These are phyloP conservation scores for Acanthisitta chloris DNA, from an alignment of 2,113 vertebrate genomes.

Conservation along the genomic window DNA sequence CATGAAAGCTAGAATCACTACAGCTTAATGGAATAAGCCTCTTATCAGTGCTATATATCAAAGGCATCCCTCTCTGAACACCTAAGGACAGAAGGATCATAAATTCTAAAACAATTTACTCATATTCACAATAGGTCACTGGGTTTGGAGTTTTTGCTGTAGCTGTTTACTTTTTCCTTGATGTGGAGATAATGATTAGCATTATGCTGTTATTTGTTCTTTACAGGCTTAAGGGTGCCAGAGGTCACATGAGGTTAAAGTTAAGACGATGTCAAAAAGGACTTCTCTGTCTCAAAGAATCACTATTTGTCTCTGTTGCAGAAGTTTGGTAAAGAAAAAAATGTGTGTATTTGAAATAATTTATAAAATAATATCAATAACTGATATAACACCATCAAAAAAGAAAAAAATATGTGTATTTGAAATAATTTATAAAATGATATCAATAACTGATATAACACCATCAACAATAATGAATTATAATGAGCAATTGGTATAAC, in stretches of 20 bases:
- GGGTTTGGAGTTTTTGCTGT: neutral
- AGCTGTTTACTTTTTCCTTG: neutral
- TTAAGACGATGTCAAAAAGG: neutral
- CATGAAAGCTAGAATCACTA: conserved; percentile 53
- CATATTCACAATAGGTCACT: neutral
- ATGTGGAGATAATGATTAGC: neutral
- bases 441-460: neutral
- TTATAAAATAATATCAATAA: too few relatives aligned
- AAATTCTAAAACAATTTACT: neutral
- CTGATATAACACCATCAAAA: too few relatives aligned
- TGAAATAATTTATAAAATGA: neutral
- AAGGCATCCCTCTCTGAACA: conserved; percentile 32
- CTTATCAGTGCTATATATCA: conserved; percentile 34
- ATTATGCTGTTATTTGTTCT: neutral
- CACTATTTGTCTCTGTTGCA: neutral
- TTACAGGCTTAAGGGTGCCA: neutral
- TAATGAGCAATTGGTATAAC: neutral
- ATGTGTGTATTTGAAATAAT: neutral
- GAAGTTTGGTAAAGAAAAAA: neutral
- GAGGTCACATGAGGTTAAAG: neutral
- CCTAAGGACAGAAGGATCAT: conserved; percentile 31
- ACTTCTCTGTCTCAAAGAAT: neutral
- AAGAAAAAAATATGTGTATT: neutral
- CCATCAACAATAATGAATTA: neutral
- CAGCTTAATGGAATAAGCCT: conserved; percentile 54